Conservation (phyloP, 2,888 invertebrate genomes). For the Eretmocerus hayati region DNA sequence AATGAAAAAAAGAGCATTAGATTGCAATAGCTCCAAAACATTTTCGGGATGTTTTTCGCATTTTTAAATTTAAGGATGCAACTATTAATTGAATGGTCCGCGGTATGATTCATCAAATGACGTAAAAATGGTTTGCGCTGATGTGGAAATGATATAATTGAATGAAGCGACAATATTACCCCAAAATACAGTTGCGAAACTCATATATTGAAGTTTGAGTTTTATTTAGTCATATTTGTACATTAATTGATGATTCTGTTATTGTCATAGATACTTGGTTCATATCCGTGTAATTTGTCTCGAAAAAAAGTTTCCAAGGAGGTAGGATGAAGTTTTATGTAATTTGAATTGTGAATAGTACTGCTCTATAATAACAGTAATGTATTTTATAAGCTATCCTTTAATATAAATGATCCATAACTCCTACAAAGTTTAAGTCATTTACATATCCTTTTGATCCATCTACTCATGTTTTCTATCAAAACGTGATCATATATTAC, state of each 20-base stretch:
- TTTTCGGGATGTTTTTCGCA: too few relatives aligned
- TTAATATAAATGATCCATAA: slow-evolving; percentile 27
- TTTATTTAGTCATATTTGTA: slow-evolving; percentile 36
- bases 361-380: slow-evolving; percentile 27
- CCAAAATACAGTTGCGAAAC: too few relatives aligned
- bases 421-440: too few relatives aligned
- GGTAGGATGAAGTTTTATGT: slow-evolving; percentile 24
- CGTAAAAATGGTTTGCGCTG: slow-evolving; percentile 6
- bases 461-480: too few relatives aligned
- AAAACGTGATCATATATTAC: too few relatives aligned
- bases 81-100: too few relatives aligned
- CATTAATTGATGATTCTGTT: too few relatives aligned
- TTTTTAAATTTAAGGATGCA: too few relatives aligned
- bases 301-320: slow-evolving; percentile 19
- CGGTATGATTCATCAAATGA: too few relatives aligned
- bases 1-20: too few relatives aligned
- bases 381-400: slow-evolving; percentile 35
- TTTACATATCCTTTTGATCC: too few relatives aligned
- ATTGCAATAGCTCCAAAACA: too few relatives aligned
- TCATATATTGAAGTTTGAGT: slow-evolving; percentile 27
- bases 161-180: slow-evolving; percentile 25
- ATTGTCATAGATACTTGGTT: slow-evolving; percentile 41
- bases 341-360: slow-evolving; percentile 31
- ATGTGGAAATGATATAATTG: slow-evolving; percentile 24
- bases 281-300: slow-evolving; percentile 33